These are phyloP conservation scores for Ursus arctos DNA, from an alignment of 2,113 vertebrate genomes.

Conservation along the genomic window DNA sequence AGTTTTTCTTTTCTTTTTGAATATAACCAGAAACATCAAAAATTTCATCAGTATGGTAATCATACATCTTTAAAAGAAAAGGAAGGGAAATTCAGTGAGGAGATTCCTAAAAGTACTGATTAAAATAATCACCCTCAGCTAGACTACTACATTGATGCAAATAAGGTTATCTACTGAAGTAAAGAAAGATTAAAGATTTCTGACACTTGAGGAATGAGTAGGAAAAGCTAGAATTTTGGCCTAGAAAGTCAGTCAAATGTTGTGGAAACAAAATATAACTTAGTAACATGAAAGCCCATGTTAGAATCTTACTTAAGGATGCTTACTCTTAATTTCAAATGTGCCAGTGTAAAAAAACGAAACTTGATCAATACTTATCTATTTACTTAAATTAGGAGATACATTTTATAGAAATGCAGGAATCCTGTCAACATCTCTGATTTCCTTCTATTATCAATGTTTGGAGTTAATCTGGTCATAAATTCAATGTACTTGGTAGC, in stretches of 20 bases:
- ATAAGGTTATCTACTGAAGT: not conserved
- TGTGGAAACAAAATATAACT: not conserved
- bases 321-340: constrained; percentile 25
- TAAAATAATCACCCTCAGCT: not conserved
- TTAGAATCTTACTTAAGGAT: not conserved
- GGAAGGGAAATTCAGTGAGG: not conserved
- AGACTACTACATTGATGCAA: not conserved
- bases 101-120: not conserved
- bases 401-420: not conserved
- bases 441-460: not conserved
- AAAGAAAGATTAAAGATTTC: not conserved
- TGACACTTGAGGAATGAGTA: not conserved
- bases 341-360: not conserved
- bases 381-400: not conserved
- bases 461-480: not conserved
- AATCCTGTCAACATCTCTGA: not conserved
- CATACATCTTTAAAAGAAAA: not conserved
- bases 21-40: not conserved
- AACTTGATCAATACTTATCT: not conserved
- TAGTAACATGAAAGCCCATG: not conserved
- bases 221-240: not conserved
- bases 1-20: not conserved
- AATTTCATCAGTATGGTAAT: not conserved
- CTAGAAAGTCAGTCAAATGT: not conserved
- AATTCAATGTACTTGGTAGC: not conserved